A percentile compares a stretch with the other conserved stretches of the same genome.
Evolutionary conservation across 2,113 vertebrate genomes (phyloP).

Genomic region (Forbesichthys agassizii): DNA sequence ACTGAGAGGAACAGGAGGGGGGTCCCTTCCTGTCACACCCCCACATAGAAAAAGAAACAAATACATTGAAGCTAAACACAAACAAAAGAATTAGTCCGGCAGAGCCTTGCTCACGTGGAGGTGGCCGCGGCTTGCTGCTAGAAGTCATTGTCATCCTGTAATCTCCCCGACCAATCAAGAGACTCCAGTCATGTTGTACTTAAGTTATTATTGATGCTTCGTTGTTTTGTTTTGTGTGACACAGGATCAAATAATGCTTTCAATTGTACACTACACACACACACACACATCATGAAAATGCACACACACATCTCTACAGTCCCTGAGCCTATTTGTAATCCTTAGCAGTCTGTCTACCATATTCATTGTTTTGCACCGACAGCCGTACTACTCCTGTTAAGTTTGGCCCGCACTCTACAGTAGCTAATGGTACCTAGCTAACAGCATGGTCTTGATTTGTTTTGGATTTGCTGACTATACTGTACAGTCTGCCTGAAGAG

Average conservation of each 20-base stretch:
- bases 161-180: conserved; percentile 44
- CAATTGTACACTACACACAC: conserved; percentile 17
- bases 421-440: conserved; percentile 20
- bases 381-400: conserved; percentile 26
- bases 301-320: conserved; percentile 6
- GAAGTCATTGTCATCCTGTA: conserved; percentile 60
- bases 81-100: conserved; percentile 43
- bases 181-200: conserved; percentile 47
- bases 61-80: background rate
- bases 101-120: conserved; percentile 49
- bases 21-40: conserved; percentile 20
- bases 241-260: background rate
- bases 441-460: conserved; percentile 27
- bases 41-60: background rate
- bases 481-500: conserved; percentile 19
- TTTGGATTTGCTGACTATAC: conserved; percentile 19
- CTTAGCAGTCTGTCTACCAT: conserved; percentile 20
- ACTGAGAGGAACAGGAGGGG: conserved; percentile 9
- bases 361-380: conserved; percentile 31
- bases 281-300: conserved; percentile 15
- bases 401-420: conserved; percentile 21
- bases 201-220: conserved; percentile 59
- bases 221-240: conserved; percentile 41
- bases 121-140: conserved; percentile 69
- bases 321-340: conserved; percentile 16